phyloP scores from a whole-genome alignment of 2,797 vertebrate species.

The Pantherophis alleghaniensis region DNA sequence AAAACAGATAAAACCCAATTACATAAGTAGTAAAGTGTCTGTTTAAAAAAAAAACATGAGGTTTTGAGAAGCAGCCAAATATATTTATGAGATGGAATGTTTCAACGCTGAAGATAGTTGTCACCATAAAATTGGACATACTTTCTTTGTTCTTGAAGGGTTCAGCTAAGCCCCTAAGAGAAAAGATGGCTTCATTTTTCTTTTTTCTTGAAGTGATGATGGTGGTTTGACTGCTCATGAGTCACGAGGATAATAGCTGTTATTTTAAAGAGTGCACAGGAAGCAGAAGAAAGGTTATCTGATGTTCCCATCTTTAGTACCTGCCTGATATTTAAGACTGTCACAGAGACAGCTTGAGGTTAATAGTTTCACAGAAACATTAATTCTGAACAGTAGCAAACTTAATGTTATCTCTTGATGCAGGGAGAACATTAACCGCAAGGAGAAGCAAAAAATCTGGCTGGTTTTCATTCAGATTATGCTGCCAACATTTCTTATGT shows the following conservation, averaged over 20 bases:
- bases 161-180: conserved; percentile 54
- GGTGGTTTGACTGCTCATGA: conserved; percentile 55
- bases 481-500: neutral
- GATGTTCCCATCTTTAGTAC: conserved; percentile 47
- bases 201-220: conserved; percentile 5
- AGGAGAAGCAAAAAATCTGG: neutral
- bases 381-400: conserved; percentile 2
- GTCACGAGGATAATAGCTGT: conserved; percentile 49
- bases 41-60: neutral
- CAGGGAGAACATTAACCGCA: neutral
- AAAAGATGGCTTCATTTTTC: conserved; percentile 47
- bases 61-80: conserved; percentile 52
- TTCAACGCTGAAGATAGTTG: conserved; percentile 42
- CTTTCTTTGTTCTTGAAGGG: conserved; percentile 24
- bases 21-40: conserved; percentile 35
- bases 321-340: conserved; percentile 52
- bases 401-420: neutral
- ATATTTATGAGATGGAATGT: conserved; percentile 49
- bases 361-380: neutral
- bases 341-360: conserved; percentile 35
- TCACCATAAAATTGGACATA: conserved; percentile 36
- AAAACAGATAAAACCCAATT: conserved; percentile 40
- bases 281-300: conserved; percentile 32
- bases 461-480: neutral
- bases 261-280: conserved; percentile 50